These are phyloP conservation scores for Glaucomys volans DNA, from an alignment of 2,113 vertebrate species.

Conservation along the genomic window DNA sequence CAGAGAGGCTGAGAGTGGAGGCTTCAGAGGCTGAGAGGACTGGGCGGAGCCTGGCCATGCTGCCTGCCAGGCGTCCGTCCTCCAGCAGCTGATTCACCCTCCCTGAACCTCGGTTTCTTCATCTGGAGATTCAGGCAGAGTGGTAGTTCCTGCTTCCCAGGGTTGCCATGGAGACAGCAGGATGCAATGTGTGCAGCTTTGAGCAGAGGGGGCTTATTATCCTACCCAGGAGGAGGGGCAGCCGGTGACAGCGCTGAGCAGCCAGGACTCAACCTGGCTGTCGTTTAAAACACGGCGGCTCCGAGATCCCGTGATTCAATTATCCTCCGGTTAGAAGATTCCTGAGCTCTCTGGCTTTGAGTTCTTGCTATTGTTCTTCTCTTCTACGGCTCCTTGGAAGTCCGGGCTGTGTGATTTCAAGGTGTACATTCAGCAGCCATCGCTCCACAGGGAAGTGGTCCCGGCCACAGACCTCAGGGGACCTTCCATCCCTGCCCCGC, in stretches of 20 bases:
- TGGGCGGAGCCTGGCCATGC: accelerated
- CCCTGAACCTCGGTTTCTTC: background rate
- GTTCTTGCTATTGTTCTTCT: conserved; percentile 39
- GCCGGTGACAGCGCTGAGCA: background rate
- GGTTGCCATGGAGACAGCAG: conserved; percentile 65
- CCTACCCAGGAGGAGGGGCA: background rate
- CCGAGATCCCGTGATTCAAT: conserved; percentile 31
- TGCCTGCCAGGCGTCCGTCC: background rate
- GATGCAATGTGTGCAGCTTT: background rate
- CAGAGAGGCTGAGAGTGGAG: background rate
- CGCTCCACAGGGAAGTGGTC: no score
- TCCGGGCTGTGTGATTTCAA: background rate
- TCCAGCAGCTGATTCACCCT: background rate
- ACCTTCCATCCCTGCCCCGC: background rate
- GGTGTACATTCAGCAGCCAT: background rate
- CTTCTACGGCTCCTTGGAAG: background rate
- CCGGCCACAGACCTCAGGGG: background rate
- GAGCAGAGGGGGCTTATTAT: background rate
- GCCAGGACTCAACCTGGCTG: background rate
- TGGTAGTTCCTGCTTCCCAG: background rate
- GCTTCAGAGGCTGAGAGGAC: background rate
- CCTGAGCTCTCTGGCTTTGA: conserved; percentile 26
- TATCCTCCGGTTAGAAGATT: conserved; percentile 49
- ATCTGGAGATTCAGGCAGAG: conserved; percentile 60
- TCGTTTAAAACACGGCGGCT: background rate